Evolutionary conservation across 2,797 vertebrate genomes (phyloP).

Genomic region (Semaprochilodus insignis): DNA sequence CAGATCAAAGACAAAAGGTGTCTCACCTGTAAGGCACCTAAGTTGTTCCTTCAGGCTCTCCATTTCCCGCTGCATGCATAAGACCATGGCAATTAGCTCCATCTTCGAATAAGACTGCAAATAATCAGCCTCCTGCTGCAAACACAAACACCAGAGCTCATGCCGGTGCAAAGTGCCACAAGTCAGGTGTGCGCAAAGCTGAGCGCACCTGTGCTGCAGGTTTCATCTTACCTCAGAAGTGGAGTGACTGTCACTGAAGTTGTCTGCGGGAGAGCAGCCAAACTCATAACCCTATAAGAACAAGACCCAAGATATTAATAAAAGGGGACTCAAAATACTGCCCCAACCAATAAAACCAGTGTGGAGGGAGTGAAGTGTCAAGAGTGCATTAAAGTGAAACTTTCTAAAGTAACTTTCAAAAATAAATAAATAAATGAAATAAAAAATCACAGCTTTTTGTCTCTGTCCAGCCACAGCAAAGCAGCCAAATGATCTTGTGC

Average conservation of each 20-base stretch:
- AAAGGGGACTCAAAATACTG: background rate
- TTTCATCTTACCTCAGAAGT: slow-evolving; percentile 61
- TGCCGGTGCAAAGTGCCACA: slow-evolving; percentile 4
- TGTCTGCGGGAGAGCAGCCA: slow-evolving; percentile 58
- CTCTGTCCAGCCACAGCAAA: background rate
- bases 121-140: slow-evolving; percentile 60
- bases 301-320: slow-evolving; percentile 42
- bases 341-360: background rate
- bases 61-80: slow-evolving; percentile 71
- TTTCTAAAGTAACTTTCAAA: slow-evolving; percentile 21
- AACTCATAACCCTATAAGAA: slow-evolving; percentile 61
- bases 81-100: slow-evolving; percentile 69
- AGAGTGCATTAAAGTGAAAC: background rate
- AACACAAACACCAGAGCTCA: slow-evolving; percentile 15
- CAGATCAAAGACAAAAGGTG: background rate
- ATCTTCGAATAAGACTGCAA: slow-evolving; percentile 68
- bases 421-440: no score
- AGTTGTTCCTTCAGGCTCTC: slow-evolving; percentile 70
- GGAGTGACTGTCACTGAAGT: slow-evolving; percentile 58
- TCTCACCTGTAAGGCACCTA: slow-evolving; percentile 70
- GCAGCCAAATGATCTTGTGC: background rate
- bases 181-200: slow-evolving; percentile 24
- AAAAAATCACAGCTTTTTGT: background rate
- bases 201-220: slow-evolving; percentile 32
- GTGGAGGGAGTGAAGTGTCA: background rate